These are phyloP conservation scores for Chrysaora quinquecirrha DNA, from an alignment of 30 jellyfish, hydroid and myxozoan species.

Conservation along the genomic window DNA sequence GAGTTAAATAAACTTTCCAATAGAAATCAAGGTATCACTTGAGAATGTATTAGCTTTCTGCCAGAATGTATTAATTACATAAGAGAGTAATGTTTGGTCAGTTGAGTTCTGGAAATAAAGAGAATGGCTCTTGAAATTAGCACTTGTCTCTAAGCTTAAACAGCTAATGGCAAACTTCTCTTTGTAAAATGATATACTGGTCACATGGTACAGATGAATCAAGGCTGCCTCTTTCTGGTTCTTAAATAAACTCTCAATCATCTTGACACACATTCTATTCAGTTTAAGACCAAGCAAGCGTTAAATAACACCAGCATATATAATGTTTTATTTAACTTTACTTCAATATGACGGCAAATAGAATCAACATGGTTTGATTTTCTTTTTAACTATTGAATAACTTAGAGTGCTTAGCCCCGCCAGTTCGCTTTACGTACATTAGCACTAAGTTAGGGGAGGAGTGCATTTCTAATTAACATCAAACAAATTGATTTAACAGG, in stretches of 20 bases:
- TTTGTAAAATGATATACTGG: no score
- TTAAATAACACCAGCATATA: not conserved
- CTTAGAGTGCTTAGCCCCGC: not conserved
- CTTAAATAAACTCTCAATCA: not conserved
- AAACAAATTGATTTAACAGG: not conserved
- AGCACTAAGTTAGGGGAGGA: not conserved
- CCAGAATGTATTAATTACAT: constrained; percentile 28
- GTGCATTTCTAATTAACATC: not conserved
- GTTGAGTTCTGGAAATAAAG: constrained; percentile 40
- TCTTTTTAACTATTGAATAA: not conserved
- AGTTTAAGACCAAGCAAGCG: not conserved
- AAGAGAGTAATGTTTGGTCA: constrained; percentile 19
- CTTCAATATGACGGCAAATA: not conserved
- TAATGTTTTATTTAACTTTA: not conserved
- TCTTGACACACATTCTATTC: constrained; percentile 4
- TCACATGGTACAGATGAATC: no score
- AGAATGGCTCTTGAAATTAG: constrained; percentile 34
- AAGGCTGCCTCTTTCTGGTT: no score
- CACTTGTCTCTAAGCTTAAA: not conserved
- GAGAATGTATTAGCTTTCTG: constrained; percentile 23
- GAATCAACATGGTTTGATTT: not conserved
- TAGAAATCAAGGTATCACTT: constrained; percentile 27
- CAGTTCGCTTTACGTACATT: not conserved
- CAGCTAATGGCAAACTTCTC: constrained; percentile 25
- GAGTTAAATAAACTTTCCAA: constrained; percentile 5